phyloP scores from a whole-genome alignment of 2,113 vertebrate genomes.

The Jacana jacana region DNA sequence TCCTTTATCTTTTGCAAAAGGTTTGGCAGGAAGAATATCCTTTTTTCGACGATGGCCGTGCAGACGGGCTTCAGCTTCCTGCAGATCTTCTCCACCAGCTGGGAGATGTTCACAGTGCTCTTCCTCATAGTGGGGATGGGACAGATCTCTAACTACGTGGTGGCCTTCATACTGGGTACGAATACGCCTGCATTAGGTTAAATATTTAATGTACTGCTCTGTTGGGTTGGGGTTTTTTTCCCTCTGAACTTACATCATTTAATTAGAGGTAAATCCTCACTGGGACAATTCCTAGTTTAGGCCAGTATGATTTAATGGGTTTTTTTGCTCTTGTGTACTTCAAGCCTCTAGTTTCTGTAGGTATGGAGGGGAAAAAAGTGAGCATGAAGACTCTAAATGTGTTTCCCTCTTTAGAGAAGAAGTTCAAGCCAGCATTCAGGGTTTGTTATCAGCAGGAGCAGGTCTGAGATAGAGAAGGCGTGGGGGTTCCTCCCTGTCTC shows the following conservation, averaged over 20 bases:
- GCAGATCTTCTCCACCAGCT: conserved; percentile 86
- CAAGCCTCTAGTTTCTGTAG: neutral
- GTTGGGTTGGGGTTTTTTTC: neutral
- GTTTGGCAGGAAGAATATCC: conserved; percentile 88
- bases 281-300: neutral
- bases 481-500: neutral
- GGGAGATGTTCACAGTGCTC: conserved; percentile 85
- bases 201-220: neutral
- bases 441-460: neutral
- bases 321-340: neutral
- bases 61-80: conserved; percentile 84
- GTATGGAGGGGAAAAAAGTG: neutral
- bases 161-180: conserved; percentile 93
- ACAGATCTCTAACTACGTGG: conserved; percentile 87
- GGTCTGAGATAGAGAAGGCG: neutral
- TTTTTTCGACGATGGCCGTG: conserved; percentile 83
- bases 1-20: conserved; percentile 62
- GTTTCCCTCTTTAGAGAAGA: neutral
- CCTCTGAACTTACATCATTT: neutral
- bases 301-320: neutral
- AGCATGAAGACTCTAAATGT: neutral
- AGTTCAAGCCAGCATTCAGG: fast-evolving
- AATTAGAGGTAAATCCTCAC: neutral
- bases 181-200: neutral
- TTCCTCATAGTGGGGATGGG: conserved; percentile 85